These are phyloP conservation scores for Peromyscus aztecus DNA, from an alignment of 2,797 vertebrate species.

Conservation along the genomic window DNA sequence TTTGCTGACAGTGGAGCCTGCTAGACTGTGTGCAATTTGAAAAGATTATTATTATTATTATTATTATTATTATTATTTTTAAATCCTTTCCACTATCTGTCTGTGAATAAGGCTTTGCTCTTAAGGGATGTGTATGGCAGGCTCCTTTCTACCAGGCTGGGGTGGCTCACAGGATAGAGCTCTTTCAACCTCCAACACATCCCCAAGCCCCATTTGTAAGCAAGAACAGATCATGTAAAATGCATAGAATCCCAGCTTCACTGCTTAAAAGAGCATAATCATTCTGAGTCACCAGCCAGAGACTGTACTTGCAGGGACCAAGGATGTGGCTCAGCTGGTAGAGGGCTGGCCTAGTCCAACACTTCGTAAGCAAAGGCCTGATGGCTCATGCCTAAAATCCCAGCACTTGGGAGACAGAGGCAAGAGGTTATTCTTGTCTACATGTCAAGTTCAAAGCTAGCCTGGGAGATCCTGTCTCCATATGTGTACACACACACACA, in stretches of 20 bases:
- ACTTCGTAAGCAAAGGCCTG: not conserved
- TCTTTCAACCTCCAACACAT: not conserved
- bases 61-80: not conserved
- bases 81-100: not conserved
- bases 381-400: not conserved
- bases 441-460: not conserved
- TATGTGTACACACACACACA: too few species aligned
- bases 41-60: not conserved
- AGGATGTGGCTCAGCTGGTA: not conserved
- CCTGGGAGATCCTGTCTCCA: not conserved
- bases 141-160: not conserved
- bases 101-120: not conserved
- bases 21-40: not conserved
- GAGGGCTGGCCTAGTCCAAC: not conserved
- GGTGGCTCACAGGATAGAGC: not conserved
- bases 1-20: not conserved
- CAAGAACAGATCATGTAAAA: constrained; percentile 32
- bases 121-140: not conserved
- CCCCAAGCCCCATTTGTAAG: not conserved
- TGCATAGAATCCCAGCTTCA: not conserved
- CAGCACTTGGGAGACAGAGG: not conserved
- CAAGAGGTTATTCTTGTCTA: not conserved
- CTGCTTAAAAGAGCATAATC: not conserved
- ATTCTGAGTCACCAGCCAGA: not conserved
- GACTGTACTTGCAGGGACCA: not conserved